Evolutionary conservation across 1,140 invertebrate species (phyloP).

Genomic region (Dufourea novaeangliae): DNA sequence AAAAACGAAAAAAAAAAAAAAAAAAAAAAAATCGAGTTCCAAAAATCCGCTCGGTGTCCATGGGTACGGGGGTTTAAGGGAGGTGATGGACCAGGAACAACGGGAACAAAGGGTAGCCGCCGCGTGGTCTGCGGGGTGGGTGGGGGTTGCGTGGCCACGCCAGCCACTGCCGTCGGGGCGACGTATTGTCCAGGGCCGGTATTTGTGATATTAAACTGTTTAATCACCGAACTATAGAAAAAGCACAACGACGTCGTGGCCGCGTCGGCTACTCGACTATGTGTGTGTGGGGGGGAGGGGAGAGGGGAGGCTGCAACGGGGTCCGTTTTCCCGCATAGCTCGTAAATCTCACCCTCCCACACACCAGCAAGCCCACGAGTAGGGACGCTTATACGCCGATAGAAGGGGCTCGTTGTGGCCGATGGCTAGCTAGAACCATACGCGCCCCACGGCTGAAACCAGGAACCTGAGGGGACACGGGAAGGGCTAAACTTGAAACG

Average conservation of each 20-base stretch:
- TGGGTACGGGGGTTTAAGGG: conserved; percentile 27
- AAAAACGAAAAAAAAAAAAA: no score
- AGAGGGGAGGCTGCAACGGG: no score
- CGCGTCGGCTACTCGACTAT: conserved; percentile 3
- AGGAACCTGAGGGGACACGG: conserved; percentile 13
- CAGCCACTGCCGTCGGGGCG: neutral
- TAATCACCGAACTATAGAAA: conserved; percentile 73
- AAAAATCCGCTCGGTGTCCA: conserved; percentile 32
- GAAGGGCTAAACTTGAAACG: conserved; percentile 21
- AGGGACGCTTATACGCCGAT: conserved; percentile 69
- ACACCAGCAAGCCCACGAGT: conserved; percentile 20
- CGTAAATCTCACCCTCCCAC: conserved; percentile 68
- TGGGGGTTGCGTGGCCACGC: neutral
- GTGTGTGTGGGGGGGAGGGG: no score
- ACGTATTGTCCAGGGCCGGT: conserved; percentile 63
- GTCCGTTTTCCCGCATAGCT: no score
- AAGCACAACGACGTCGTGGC: conserved; percentile 48
- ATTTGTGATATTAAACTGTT: conserved; percentile 74
- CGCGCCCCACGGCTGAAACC: conserved; percentile 55
- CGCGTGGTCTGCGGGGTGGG: no score
- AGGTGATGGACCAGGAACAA: conserved; percentile 44
- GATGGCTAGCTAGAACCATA: conserved; percentile 48
- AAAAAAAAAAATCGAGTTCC: conserved; percentile 22
- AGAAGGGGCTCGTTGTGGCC: conserved; percentile 63
- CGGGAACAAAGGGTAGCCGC: conserved; percentile 49